Conservation (phyloP, 2,888 invertebrate genomes). For the Cantharis rufa region DNA sequence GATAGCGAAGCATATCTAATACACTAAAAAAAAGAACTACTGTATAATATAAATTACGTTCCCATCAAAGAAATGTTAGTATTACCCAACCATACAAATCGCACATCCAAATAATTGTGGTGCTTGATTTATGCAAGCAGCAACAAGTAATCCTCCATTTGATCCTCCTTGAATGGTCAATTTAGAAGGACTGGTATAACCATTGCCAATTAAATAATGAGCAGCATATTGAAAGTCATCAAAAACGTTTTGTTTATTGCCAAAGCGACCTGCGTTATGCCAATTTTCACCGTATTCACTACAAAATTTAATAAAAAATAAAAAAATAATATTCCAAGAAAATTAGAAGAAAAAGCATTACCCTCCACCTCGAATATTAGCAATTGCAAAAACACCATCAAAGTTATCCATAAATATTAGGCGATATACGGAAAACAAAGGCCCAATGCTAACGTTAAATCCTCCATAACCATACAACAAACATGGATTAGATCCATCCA, state of each 20-base stretch:
- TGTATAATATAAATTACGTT: neutral
- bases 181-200: conserved; percentile 77
- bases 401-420: conserved; percentile 89
- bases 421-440: conserved; percentile 85
- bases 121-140: conserved; percentile 91
- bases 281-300: conserved; percentile 97
- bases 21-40: conserved; percentile 65
- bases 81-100: conserved; percentile 92
- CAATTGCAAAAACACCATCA: conserved; percentile 85
- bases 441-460: conserved; percentile 91
- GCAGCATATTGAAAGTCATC: conserved; percentile 95
- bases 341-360: conserved; percentile 53
- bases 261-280: conserved; percentile 90
- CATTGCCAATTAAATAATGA: conserved; percentile 78
- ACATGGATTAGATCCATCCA: conserved; percentile 77
- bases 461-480: conserved; percentile 97
- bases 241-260: conserved; percentile 96
- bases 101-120: conserved; percentile 94
- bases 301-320: conserved; percentile 26
- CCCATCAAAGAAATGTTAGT: conserved; percentile 19
- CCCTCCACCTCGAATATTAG: conserved; percentile 97
- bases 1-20: conserved; percentile 95
- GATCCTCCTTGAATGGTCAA: conserved; percentile 93
- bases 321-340: neutral
- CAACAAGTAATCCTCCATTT: conserved; percentile 96